Evolutionary conservation across 2,888 invertebrate genomes (phyloP).

Genomic region (Operophtera brumata): DNA sequence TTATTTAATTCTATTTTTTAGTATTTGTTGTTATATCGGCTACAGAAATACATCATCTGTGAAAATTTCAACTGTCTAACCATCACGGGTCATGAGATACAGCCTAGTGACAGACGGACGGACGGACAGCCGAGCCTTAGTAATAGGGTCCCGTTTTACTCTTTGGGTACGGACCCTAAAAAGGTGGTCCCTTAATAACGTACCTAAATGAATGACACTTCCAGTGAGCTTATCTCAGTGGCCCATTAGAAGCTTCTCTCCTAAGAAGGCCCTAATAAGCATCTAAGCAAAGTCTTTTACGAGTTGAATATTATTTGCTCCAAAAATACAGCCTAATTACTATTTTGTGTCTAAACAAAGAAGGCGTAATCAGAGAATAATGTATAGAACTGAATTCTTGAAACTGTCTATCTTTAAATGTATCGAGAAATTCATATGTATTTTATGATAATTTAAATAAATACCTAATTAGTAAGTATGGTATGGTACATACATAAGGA

Average conservation of each 20-base stretch:
- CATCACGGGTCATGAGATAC: too few relatives aligned
- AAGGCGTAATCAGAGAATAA: slow-evolving; percentile 1
- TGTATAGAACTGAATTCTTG: background rate
- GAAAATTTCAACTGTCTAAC: too few relatives aligned
- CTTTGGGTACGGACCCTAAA: too few relatives aligned
- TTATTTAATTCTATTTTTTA: too few relatives aligned
- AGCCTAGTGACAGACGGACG: too few relatives aligned
- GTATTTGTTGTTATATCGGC: too few relatives aligned
- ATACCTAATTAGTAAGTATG: background rate
- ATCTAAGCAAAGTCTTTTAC: slow-evolving; percentile 12
- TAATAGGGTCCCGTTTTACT: too few relatives aligned
- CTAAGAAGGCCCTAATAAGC: slow-evolving; percentile 8
- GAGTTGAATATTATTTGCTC: slow-evolving; percentile 10
- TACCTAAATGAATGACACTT: background rate
- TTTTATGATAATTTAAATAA: background rate
- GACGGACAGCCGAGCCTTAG: too few relatives aligned
- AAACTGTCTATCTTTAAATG: background rate
- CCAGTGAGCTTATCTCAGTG: background rate
- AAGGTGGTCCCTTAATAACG: too few relatives aligned
- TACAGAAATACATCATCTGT: too few relatives aligned
- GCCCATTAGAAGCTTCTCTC: slow-evolving; percentile 8
- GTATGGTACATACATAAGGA: too few relatives aligned
- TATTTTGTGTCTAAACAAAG: slow-evolving; percentile 1
- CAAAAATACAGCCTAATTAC: slow-evolving; percentile 8
- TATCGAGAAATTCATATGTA: background rate